Evolutionary conservation across 2,888 invertebrate species (phyloP), one percentile per base, ranked within the genome.

Genomic region (Beris morrisii): DNA sequence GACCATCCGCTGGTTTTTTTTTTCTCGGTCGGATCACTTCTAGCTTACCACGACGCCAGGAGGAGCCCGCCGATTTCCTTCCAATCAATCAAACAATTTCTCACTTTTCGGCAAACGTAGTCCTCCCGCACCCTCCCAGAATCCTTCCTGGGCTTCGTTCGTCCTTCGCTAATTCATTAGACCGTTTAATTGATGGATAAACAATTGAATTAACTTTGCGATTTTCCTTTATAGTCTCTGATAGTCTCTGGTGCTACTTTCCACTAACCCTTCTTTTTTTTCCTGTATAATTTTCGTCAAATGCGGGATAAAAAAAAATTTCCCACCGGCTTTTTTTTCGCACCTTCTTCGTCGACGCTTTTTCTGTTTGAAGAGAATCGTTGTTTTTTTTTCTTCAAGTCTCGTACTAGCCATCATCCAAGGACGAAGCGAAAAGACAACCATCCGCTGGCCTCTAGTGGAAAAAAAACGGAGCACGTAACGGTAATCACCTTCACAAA

Each of bases 171-270:
- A 53, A 52, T 52, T 52, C 61, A 38, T 61, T 59, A 59, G 54
- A 59, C 65, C 65, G 65, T 65, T 65, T 68, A 68, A 68, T 68
- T 68, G 65, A 68, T 68, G 65, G 68, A 68, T 68, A 68, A 68
- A 65, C 67, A 67, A 67, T 67, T 67, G 50, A 67, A 64, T 68
- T 65, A 68, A 61, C 68, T 68, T 55, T 43, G 44, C 63, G 65
- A 65, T 68, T 68, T 65, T 65, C 52, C 56, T 65, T 58, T 58
- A 38, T 46, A 59, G 48, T 30, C 28, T 15, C 58, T 59, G n/a
- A 9, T 30, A 50, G 50, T 22, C 22, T 7, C 38, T 9, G 7
- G 38, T 38, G 38, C 38, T 38, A 38, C 5, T 38, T 38, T 38
- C 3, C 9, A 22, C 22, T 22, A 46, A 15, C 11, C 11, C 46